Base-by-base conservation (phyloP, 2,888 invertebrate genomes). In the Trachelus stipa region DNA sequence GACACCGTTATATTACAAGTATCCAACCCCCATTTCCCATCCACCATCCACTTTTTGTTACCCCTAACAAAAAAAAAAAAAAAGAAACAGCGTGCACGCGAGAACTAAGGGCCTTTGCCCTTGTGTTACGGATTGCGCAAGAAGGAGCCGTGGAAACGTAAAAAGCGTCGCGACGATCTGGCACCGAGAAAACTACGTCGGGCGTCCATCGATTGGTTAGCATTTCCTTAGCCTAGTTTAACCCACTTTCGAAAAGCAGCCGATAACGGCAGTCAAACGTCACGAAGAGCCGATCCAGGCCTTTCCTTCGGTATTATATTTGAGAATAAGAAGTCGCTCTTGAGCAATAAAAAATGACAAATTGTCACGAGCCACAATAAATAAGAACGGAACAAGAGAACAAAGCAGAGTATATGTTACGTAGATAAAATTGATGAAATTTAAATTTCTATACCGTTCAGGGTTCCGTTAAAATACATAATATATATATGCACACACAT, bases 1-100 rank as follows among this genome's bases (percentile, higher is more conserved):
- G 85, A 81, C 80, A 79, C 74, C 77, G 81, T 34, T 56, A 56
- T 56, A 23, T 56, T 9, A 56, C 56, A 9, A 56, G 23, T 56
- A 56, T 56, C 23, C 56, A 23, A 56, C 23, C 23, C 9, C 23
- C 56, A 15, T 56, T 23, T 23, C 23, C 56, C 23, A 56, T 23
- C 56, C 1, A 23, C 56, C 23, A 56, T 23, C 56, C 9, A 23
- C 23, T 6, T 1, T 15, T 23, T 56, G 56, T 56, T 23, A 56
- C 56, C 23, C 23, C 12, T 35, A 12, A 35, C 3, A 35, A 12
- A 35, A 35, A 34, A 33, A 35, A 34, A 33, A 11, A 37, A 4
- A 12, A 4, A 15, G 0, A 15, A 56, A 23, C 15, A 23, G 23
- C 56, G 1, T 9, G 23, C 56, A 23, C 23, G 56, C 56, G 23